Conservation (phyloP, 2,888 invertebrate species). For the Galerucella pusilla region DNA sequence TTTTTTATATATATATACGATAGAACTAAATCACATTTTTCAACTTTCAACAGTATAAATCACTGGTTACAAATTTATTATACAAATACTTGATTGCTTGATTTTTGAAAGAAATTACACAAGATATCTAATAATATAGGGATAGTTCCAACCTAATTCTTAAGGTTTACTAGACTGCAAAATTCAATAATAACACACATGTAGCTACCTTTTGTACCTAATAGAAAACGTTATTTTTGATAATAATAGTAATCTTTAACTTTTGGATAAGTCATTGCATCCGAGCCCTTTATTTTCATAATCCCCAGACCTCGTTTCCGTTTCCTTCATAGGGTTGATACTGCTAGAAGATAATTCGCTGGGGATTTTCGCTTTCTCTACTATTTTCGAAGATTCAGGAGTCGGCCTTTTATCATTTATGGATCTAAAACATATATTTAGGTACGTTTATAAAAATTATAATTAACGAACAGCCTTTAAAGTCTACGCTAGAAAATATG, state of each 20-base stretch:
- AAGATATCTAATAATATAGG: too few species aligned
- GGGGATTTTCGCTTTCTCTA: conserved; percentile 32
- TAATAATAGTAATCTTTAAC: conserved; percentile 45
- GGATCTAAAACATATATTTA: conserved; percentile 18
- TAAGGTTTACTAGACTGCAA: conserved; percentile 27
- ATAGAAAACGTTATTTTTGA: conserved; percentile 10
- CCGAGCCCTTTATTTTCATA: conserved; percentile 50
- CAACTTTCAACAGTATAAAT: too few species aligned
- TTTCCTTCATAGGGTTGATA: conserved; percentile 39
- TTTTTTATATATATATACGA: too few species aligned
- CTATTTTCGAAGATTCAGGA: conserved; percentile 17
- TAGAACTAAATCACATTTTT: too few species aligned
- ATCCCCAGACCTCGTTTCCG: conserved; percentile 46
- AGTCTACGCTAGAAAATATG: too few species aligned
- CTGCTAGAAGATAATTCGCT: conserved; percentile 28
- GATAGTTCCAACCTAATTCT: not conserved
- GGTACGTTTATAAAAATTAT: not conserved
- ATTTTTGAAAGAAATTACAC: too few species aligned
- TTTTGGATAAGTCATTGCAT: conserved; percentile 40
- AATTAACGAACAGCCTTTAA: not conserved
- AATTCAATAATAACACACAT: conserved; percentile 24
- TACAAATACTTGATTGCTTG: too few species aligned
- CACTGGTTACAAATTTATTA: too few species aligned
- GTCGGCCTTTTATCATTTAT: conserved; percentile 13
- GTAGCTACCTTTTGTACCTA: conserved; percentile 19